Evolutionary conservation across 2,113 vertebrate genomes (phyloP), one percentile per base, ranked within the genome.

Genomic region (Phalacrocorax pelagicus): DNA sequence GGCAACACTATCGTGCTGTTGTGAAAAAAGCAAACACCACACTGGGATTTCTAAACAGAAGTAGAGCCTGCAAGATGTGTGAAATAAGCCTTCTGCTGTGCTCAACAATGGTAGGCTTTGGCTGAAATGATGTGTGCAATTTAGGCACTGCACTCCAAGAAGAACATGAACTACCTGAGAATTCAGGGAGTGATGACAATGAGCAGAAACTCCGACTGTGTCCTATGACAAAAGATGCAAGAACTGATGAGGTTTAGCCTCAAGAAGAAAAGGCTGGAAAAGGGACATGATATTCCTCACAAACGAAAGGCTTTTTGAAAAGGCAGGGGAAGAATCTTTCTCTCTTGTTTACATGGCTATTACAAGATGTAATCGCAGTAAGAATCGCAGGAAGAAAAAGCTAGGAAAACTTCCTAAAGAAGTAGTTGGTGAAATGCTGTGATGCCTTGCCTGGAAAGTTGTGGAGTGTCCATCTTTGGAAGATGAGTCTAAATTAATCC

Each of bases 21-120:
- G 57, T 86, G 89, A 89, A 86, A 94, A 87, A 92, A 79, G 17
- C 83, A 94, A 91, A 84, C 51, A 86, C 38, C n/a, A 59, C 23
- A 51, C 11, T 46, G 30, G 70, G 75, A 49, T 88, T 88, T 83
- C 62, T 91, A 78, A 86, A 51, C 9, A 34, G 27, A 30, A 70
- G 21, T 10, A 73, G 34, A 90, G 22, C 42, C 29, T 73, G 55
- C 17, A 81, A 70, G 63, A 58, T 42, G 10, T 51, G 49, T 81
- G 42, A 86, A 88, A 73, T 29, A 66, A 78, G 27, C 46, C 55
- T 70, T 73, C 42, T 70, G 72, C 46, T 63, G 52, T 51, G 55
- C 10, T 74, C 42, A 74, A 32, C 36, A 79, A 38, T 4, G 8
- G n/a, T 5, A 70, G 40, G 27, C 6, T 77, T 82, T 10, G 54